Base-by-base conservation (phyloP, 2,113 vertebrate genomes). In the Cyprinodon variegatus region DNA sequence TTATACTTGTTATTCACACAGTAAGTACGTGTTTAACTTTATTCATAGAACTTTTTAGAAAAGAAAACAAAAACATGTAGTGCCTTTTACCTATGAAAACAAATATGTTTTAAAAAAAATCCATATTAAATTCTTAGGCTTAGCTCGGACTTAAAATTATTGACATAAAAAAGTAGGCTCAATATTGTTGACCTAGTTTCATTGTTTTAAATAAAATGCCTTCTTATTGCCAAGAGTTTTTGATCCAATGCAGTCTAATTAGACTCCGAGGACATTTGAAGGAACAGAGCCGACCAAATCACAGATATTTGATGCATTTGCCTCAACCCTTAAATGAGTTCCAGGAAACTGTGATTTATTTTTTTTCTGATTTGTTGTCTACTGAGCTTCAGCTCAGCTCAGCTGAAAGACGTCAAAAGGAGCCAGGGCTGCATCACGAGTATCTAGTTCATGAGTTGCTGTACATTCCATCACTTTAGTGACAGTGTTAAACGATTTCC, bases 391-490 rank as follows among this genome's bases (percentile, higher is more conserved):
- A 46, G 22, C 36, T 66, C 29, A 45, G 46, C 11, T 6, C 46
- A 36, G 46, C 29, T 29, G 11, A 17, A 39, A 10, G 29, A 64
- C 22, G 45, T 48, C 72, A 81, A 72, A 14, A 57, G 50, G 20
- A 20, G 50, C 50, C 50, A 57, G 50, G 6, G 50, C 8, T 14
- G 20, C 50, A n/a, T 57, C 50, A 57, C 8, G 50, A 57, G 17
- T 57, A 9, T n/a, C 50, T 57, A n/a, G 6, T n/a, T n/a, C 9
- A 53, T 2, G 20, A 57, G 50, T 57, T 20, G 17, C 50, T 57
- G 50, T 83, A 79, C 78, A 66, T 75, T 66, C 53, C 68, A 83
- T 86, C 62, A 79, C 40, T 68, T 22, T 38, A 57, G 50, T n/a
- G 50, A 20, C 50, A 20, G 5, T 64, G 48, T 61, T 67, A 48